Evolutionary conservation across 2,888 invertebrate genomes (phyloP), one percentile per base, ranked within the genome.

Genomic region (Chouioia cunea): DNA sequence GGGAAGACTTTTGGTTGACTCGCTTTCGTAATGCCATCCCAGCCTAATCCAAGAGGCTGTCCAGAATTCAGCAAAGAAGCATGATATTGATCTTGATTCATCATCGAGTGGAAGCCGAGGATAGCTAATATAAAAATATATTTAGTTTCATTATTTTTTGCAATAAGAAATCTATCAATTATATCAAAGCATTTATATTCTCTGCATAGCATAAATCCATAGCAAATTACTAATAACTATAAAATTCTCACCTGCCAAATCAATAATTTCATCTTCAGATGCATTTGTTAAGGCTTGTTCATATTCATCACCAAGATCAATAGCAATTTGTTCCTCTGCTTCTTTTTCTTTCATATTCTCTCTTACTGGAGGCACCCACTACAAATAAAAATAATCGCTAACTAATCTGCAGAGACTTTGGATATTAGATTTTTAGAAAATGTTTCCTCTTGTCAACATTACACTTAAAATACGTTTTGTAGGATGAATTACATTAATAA

Each of bases 21-120:
- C 69, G 97, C 93, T 88, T 97, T 97, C 65, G 98, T 97, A 81
- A 97, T 93, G 80, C 97, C 97, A 83, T 95, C 95, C 96, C 96
- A 96, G 76, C 96, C 96, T 80, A 96, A 87, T 56, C 96, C 96
- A 73, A 95, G 90, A 0, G 95, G 95, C 83, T 96, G 95, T 27
- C 94, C 95, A 87, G 96, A 96, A 88, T 96, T 97, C 76, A 95
- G 87, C 73, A 97, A 89, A 50, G 99, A 98, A 73, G 97, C 97
- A 88, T 99, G 97, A 87, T 97, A 99, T 88, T 99, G 99, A 85
- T 98, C 97, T 89, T 99, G 99, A 86, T 98, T 99, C 93, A 99
- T 95, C 96, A 99, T 98, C 75, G 98, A 98, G 88, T 99, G 99
- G 91, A 99, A 97, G 82, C 99, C 99, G 84, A 98, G 91, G 87